These are phyloP conservation scores for Heliocidaris tuberculata DNA, from an alignment of 35 echinoderm and acorn worm genomes.

Conservation along the genomic window DNA sequence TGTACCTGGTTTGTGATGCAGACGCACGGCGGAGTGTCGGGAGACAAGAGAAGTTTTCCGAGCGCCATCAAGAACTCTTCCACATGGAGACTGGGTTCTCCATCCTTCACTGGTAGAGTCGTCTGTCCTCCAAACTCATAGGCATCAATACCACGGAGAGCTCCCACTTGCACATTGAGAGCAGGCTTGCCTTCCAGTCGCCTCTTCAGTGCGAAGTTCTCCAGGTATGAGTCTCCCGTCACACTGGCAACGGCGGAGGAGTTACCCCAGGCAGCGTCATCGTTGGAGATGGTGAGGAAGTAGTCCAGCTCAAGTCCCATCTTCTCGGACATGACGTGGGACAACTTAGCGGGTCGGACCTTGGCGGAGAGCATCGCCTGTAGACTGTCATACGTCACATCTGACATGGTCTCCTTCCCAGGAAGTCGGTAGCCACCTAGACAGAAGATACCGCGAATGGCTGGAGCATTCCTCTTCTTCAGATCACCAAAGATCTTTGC, in stretches of 20 bases:
- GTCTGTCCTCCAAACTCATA: slow-evolving; percentile 48
- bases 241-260: slow-evolving; percentile 55
- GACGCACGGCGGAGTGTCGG: slow-evolving; percentile 52
- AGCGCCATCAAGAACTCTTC: slow-evolving; percentile 79
- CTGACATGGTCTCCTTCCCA: slow-evolving; percentile 45
- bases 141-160: slow-evolving; percentile 62
- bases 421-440: slow-evolving; percentile 56
- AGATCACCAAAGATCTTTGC: slow-evolving; percentile 44
- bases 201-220: slow-evolving; percentile 55
- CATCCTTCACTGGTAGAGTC: slow-evolving; percentile 46
- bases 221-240: slow-evolving; percentile 56
- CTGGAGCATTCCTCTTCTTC: neutral
- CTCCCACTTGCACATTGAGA: slow-evolving; percentile 68
- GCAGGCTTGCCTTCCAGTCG: slow-evolving; percentile 61
- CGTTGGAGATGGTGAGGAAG: slow-evolving; percentile 66
- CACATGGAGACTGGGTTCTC: slow-evolving; percentile 64
- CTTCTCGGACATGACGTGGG: slow-evolving; percentile 58
- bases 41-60: slow-evolving; percentile 60
- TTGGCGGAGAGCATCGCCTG: slow-evolving; percentile 47
- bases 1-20: slow-evolving; percentile 80
- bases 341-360: slow-evolving; percentile 44
- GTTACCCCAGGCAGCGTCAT: slow-evolving; percentile 61
- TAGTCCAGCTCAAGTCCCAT: slow-evolving; percentile 63
- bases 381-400: slow-evolving; percentile 18
- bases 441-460: slow-evolving; percentile 71